phyloP scores from a whole-genome alignment of 2,797 vertebrate species.

The Syncerus caffer region DNA sequence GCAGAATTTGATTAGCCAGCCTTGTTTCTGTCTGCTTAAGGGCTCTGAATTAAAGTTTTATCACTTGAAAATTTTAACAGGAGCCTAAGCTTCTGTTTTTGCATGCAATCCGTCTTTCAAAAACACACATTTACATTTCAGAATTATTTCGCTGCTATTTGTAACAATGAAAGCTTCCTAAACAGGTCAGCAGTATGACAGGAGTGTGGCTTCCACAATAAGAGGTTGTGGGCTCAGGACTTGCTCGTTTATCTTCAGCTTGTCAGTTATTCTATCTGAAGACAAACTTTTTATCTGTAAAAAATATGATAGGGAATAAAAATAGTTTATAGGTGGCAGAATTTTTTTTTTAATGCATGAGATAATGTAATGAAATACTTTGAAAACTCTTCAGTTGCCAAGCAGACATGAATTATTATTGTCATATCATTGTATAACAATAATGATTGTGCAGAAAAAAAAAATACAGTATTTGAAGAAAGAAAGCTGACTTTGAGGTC shows the following conservation, averaged over 20 bases:
- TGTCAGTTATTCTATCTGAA: neutral
- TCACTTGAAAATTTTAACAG: constrained; percentile 11
- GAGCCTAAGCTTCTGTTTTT: neutral
- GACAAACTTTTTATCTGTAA: neutral
- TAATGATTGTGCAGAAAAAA: neutral
- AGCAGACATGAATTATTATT: neutral
- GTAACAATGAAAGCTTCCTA: neutral
- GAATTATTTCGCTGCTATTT: neutral
- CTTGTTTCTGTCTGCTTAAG: constrained; percentile 1
- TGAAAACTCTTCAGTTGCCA: neutral
- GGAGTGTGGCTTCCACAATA: neutral
- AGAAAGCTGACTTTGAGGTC: neutral
- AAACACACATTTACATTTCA: neutral
- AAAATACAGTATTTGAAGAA: neutral
- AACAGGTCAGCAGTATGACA: neutral
- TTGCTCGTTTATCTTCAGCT: neutral
- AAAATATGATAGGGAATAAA: neutral
- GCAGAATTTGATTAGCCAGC: neutral
- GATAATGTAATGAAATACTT: neutral
- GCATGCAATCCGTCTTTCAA: neutral
- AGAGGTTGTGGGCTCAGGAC: neutral
- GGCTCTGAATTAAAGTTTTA: constrained; percentile 1
- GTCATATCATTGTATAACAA: neutral
- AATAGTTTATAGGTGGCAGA: neutral
- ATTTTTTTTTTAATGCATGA: neutral